Percentiles rank a stretch among this genome's conserved stretches.
Conservation (phyloP, 1,140 invertebrate genomes). For the Drosophila pectinifera region DNA sequence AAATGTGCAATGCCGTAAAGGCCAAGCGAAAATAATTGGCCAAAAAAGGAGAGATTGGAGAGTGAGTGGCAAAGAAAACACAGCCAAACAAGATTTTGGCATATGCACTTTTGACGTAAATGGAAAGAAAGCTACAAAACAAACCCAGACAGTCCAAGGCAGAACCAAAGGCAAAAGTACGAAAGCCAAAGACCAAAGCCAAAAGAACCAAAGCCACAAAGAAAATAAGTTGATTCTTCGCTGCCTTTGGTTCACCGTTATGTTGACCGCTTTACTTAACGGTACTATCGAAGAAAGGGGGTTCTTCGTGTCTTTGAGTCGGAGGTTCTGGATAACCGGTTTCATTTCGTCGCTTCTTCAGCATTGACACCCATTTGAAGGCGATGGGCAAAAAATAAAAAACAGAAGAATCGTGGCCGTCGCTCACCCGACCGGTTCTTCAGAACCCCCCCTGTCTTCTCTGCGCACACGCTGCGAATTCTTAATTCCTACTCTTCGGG, state of each 20-base stretch:
- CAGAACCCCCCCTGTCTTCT: conserved; percentile 5
- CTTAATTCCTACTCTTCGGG: conserved; percentile 15
- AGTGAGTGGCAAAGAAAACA: conserved; percentile 8
- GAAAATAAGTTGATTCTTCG: conserved; percentile 32
- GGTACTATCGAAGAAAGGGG: conserved; percentile 48
- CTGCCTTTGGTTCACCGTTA: conserved; percentile 66
- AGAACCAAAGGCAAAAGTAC: conserved; percentile 3
- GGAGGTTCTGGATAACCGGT: conserved; percentile 57
- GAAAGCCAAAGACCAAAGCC: conserved; percentile 13
- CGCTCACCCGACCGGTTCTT: conserved; percentile 42
- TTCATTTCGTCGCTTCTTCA: conserved; percentile 58
- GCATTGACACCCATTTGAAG: conserved; percentile 69
- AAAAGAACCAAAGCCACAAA: conserved; percentile 13
- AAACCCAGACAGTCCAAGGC: conserved; percentile 13
- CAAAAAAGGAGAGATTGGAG: conserved; percentile 35
- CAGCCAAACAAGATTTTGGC: conserved; percentile 47
- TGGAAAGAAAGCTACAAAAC: conserved; percentile 69
- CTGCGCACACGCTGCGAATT: conserved; percentile 36
- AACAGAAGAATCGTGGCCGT: too few relatives aligned
- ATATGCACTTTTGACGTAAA: conserved; percentile 60
- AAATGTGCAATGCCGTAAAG: conserved; percentile 68
- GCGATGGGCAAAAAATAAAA: conserved; percentile 25
- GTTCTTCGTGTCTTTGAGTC: background rate
- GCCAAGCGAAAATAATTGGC: conserved; percentile 74
- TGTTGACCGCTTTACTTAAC: conserved; percentile 78